Percentiles rank a stretch among this genome's conserved stretches.
Conservation (phyloP, 2,797 vertebrate genomes). For the Columba guinea region DNA sequence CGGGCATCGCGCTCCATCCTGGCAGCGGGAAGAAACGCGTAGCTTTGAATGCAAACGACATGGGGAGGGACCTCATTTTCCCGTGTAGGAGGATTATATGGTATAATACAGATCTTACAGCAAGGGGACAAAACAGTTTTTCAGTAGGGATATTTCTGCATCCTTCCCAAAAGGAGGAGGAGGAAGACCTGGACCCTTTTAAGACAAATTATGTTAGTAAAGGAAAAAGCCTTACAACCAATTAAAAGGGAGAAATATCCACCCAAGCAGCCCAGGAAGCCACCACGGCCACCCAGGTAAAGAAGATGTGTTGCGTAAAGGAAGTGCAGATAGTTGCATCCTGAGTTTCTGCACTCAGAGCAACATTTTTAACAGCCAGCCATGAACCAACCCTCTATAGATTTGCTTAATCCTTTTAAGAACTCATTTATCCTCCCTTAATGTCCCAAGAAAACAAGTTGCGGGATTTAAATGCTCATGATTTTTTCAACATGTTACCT, state of each 20-base stretch:
- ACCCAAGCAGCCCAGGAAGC: neutral
- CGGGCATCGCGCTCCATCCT: neutral
- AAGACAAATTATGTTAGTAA: neutral
- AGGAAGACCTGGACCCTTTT: neutral
- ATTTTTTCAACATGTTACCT: neutral
- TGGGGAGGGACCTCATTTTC: neutral
- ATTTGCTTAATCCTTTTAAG: slow-evolving; percentile 35
- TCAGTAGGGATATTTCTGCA: neutral
- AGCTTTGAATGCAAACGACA: neutral
- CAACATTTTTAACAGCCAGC: neutral
- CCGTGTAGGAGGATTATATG: fast-evolving
- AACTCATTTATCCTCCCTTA: neutral
- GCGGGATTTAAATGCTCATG: neutral
- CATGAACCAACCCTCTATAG: neutral
- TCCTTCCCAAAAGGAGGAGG: neutral
- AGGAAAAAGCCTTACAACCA: neutral
- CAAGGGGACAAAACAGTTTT: neutral
- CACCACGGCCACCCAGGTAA: neutral
- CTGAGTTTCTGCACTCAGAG: neutral
- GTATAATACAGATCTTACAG: neutral
- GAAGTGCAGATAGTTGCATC: neutral
- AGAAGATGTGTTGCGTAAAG: neutral
- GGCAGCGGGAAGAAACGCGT: neutral
- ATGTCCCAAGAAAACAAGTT: slow-evolving; percentile 22
- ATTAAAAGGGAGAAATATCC: neutral